A percentile compares a stretch with the other conserved stretches of the same genome.
Conservation (phyloP, 1,140 invertebrate species). For the Eupristina koningsbergeri region DNA sequence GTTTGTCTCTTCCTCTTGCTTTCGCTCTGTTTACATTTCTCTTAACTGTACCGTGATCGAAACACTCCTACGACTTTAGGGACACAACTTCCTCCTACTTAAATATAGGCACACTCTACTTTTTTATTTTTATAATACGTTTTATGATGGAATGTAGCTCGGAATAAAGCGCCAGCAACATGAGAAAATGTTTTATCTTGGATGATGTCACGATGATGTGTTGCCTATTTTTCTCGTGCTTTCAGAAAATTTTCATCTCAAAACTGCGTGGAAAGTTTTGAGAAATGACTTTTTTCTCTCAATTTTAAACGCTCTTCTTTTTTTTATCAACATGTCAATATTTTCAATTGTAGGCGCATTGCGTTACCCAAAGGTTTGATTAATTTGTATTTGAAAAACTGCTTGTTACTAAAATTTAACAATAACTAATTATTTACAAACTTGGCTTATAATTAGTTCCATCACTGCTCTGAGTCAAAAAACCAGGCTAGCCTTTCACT, state of each 20-base stretch:
- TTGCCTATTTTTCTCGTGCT: neutral
- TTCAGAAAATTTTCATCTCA: too few species aligned
- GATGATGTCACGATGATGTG: neutral
- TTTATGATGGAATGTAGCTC: neutral
- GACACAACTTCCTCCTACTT: neutral
- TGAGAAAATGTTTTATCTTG: neutral
- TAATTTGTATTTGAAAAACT: neutral
- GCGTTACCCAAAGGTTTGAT: neutral
- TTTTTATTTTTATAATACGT: neutral
- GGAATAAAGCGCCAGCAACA: neutral
- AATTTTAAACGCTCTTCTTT: neutral
- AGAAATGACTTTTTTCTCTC: too few species aligned
- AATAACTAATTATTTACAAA: neutral
- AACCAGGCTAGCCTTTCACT: neutral
- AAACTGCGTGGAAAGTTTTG: too few species aligned
- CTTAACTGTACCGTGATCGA: neutral
- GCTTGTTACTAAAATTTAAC: neutral
- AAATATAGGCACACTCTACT: neutral
- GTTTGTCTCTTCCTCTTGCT: neutral
- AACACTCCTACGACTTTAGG: neutral
- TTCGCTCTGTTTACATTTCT: too few species aligned
- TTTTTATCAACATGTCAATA: neutral
- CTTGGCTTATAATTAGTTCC: conserved; percentile 6
- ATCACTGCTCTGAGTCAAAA: neutral
- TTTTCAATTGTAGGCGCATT: neutral